Conservation (phyloP, 2,113 vertebrate species). For the Microtus oregoni region DNA sequence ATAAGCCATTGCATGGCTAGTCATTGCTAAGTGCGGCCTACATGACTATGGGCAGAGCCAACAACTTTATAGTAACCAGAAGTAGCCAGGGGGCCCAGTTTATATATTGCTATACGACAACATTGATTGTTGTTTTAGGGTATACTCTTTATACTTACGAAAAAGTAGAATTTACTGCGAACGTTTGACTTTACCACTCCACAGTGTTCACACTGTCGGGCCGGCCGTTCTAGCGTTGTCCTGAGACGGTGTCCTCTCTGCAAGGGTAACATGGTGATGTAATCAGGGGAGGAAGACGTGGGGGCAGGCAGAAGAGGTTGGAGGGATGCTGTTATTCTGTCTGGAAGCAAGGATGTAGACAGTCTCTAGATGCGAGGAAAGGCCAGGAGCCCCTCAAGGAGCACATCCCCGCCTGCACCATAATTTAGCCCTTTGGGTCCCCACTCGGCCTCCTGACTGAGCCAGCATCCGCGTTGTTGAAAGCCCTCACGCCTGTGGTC, state of each 20-base stretch:
- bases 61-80: background rate
- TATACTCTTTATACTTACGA: background rate
- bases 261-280: background rate
- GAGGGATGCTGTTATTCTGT: background rate
- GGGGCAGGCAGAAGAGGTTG: no score
- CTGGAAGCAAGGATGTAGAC: rapidly evolving
- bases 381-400: background rate
- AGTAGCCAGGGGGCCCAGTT: background rate
- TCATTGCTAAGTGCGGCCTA: background rate
- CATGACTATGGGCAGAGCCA: no score
- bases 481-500: background rate
- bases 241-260: background rate
- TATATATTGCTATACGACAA: background rate
- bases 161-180: background rate
- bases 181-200: background rate
- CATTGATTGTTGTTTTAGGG: background rate
- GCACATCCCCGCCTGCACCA: no score
- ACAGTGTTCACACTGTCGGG: background rate
- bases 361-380: background rate
- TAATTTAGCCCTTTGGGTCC: background rate
- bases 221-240: background rate
- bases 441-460: background rate
- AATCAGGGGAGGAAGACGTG: background rate
- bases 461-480: background rate
- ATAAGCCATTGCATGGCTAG: background rate